phyloP scores from a whole-genome alignment of 1,140 invertebrate species.

The Laupala kohalensis region DNA sequence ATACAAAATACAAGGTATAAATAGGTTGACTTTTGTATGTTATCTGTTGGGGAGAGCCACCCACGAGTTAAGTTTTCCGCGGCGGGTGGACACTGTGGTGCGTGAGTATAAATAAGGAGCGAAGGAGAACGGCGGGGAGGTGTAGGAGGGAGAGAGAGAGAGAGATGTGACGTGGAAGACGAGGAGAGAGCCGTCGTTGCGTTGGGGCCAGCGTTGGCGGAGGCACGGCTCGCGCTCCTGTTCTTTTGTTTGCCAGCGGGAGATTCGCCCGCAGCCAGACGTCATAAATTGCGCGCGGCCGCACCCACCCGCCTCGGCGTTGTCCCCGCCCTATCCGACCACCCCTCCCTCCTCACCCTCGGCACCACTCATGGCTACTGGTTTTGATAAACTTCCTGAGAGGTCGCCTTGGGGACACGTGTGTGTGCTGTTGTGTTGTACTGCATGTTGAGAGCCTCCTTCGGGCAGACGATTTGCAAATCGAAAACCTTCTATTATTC shows the following conservation, averaged over 20 bases:
- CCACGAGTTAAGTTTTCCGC: slow-evolving; percentile 1
- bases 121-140: background rate
- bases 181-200: too few relatives aligned
- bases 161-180: too few relatives aligned
- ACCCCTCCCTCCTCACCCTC: too few relatives aligned
- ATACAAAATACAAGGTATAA: slow-evolving; percentile 8
- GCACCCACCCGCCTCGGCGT: too few relatives aligned
- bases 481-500: too few relatives aligned
- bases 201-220: too few relatives aligned
- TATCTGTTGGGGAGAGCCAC: background rate
- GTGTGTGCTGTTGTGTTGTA: too few relatives aligned
- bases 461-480: too few relatives aligned
- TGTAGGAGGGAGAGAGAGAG: background rate
- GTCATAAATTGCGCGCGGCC: background rate
- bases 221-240: background rate
- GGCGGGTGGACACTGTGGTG: background rate
- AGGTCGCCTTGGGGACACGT: too few relatives aligned
- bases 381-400: background rate
- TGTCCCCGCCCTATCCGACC: background rate
- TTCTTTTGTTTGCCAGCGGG: background rate
- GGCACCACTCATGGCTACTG: background rate
- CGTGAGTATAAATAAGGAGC: background rate
- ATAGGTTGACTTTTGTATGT: slow-evolving; percentile 6
- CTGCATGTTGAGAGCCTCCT: too few relatives aligned
- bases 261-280: background rate